These are phyloP conservation scores for Oophaga pumilio DNA, from an alignment of 2,113 vertebrate genomes.

Conservation along the genomic window DNA sequence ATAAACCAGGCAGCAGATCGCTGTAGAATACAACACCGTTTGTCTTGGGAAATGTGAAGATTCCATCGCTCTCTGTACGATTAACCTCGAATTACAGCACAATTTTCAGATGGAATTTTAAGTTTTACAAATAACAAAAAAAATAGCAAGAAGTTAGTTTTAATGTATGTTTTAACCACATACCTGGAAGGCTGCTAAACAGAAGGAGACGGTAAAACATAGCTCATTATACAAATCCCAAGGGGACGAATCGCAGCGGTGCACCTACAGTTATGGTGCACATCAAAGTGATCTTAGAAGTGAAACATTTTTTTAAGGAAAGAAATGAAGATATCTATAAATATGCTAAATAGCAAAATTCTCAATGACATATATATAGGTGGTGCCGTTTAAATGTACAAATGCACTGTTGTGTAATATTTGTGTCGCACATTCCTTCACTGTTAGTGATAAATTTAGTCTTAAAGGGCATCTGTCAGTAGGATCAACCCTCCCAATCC, in stretches of 20 bases:
- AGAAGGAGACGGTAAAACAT: background rate
- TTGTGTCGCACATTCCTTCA: background rate
- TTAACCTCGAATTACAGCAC: background rate
- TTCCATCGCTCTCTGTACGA: background rate
- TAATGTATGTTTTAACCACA: background rate
- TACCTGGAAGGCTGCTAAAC: background rate
- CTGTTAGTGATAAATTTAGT: background rate
- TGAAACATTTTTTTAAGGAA: background rate
- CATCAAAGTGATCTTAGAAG: constrained; percentile 3
- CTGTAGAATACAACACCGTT: background rate
- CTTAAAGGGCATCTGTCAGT: background rate
- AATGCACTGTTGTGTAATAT: background rate
- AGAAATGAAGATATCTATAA: background rate
- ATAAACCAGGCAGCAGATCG: too few relatives aligned
- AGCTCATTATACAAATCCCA: background rate
- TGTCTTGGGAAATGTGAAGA: background rate
- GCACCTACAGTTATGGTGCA: background rate
- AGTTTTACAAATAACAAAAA: background rate
- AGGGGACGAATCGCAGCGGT: background rate
- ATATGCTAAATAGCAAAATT: background rate
- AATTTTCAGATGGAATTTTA: background rate
- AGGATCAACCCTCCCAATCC: too few relatives aligned
- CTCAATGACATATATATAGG: background rate
- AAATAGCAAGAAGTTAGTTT: background rate
- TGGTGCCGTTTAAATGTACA: background rate